A percentile compares a stretch with the other conserved stretches of the same genome.
These are phyloP conservation scores for Cotesia glomerata DNA, from an alignment of 1,140 invertebrate species.

Conservation along the genomic window DNA sequence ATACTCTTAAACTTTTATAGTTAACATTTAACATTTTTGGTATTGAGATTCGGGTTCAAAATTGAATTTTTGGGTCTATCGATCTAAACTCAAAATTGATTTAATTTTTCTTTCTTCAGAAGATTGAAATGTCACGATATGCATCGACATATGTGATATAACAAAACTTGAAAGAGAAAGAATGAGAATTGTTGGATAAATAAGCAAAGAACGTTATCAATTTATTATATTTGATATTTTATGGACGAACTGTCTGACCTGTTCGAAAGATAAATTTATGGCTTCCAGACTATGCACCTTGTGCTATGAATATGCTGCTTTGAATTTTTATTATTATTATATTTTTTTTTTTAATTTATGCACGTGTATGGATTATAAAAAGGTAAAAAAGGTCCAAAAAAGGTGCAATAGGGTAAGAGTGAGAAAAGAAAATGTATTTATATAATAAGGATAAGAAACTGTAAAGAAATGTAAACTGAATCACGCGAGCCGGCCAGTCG, in stretches of 20 bases:
- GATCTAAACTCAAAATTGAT: no score
- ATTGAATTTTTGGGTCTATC: no score
- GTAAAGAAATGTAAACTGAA: slow-evolving; percentile 25
- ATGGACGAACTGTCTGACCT: slow-evolving; percentile 34
- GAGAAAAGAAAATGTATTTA: no score
- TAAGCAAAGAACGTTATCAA: slow-evolving; percentile 45
- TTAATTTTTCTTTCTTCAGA: no score
- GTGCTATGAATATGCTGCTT: slow-evolving; percentile 17
- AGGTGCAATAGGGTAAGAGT: background rate
- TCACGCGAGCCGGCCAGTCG: slow-evolving; percentile 19
- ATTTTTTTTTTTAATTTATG: background rate
- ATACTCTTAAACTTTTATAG: background rate
- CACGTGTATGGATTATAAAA: background rate
- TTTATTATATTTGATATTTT: slow-evolving; percentile 57
- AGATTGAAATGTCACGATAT: no score
- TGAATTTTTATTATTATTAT: slow-evolving; percentile 32
- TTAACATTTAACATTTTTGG: background rate
- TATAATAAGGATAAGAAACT: slow-evolving; percentile 5
- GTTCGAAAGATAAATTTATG: slow-evolving; percentile 15
- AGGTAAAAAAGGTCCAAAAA: background rate
- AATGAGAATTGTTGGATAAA: background rate
- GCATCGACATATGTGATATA: no score
- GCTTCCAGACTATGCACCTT: slow-evolving; percentile 28
- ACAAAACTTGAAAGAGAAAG: no score
- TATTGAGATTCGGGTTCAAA: no score